These are phyloP conservation scores for Scaptomyza graminum DNA, from an alignment of 1,140 invertebrate genomes.

Conservation along the genomic window DNA sequence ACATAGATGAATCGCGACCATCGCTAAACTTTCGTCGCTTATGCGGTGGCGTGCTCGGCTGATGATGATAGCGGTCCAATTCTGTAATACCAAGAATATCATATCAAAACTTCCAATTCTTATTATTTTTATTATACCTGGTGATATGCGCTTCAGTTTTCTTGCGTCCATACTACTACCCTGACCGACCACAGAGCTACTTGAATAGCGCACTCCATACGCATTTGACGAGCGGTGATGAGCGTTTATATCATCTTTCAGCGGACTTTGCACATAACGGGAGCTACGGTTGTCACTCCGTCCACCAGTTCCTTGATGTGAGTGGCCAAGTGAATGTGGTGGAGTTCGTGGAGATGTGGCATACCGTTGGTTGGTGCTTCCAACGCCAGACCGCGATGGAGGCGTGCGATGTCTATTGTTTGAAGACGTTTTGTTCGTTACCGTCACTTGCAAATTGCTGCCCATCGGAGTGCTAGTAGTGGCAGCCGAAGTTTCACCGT, in stretches of 20 bases:
- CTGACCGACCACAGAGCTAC: conserved; percentile 28
- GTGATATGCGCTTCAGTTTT: conserved; percentile 64
- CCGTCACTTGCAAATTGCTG: conserved; percentile 70
- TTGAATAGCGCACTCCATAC: conserved; percentile 62
- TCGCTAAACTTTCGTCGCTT: conserved; percentile 77
- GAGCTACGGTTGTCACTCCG: conserved; percentile 62
- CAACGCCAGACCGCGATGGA: conserved; percentile 39
- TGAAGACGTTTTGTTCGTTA: conserved; percentile 62
- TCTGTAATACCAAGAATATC: conserved; percentile 33
- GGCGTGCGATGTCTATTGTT: conserved; percentile 70
- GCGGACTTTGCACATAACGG: conserved; percentile 69
- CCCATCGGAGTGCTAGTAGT: conserved; percentile 42
- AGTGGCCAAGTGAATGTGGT: conserved; percentile 60
- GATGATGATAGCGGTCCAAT: conserved; percentile 72
- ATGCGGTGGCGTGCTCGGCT: conserved; percentile 73
- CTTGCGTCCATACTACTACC: conserved; percentile 40
- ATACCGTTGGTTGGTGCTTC: conserved; percentile 51
- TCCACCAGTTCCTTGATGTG: conserved; percentile 27
- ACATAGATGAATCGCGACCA: conserved; percentile 47
- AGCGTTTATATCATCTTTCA: conserved; percentile 63
- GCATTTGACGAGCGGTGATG: conserved; percentile 61
- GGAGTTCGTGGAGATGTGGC: conserved; percentile 76
- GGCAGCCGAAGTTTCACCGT: conserved; percentile 43
- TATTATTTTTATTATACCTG: conserved; percentile 41
- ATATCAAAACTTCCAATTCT: not conserved